Conservation (phyloP, 2,113 vertebrate species). For the Galeopterus variegatus region DNA sequence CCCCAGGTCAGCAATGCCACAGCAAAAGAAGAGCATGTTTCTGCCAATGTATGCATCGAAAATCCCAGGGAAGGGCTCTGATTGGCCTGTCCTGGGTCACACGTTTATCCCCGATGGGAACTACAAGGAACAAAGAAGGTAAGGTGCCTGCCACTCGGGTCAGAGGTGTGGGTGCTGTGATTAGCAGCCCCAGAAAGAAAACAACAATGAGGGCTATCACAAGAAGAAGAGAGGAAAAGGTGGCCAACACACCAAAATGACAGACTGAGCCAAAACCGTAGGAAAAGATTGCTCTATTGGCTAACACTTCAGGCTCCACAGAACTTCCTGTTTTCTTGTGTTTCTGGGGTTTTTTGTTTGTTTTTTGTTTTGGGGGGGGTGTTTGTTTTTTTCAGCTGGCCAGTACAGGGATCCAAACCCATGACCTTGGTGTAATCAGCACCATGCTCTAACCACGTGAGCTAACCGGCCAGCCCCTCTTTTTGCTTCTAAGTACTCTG, state of each 20-base stretch:
- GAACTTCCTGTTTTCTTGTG: neutral
- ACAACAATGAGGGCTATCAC: neutral
- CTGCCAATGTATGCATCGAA: neutral
- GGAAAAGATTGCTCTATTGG: neutral
- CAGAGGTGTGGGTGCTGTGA: neutral
- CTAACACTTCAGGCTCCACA: neutral
- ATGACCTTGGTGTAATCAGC: no score
- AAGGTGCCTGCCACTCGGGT: neutral
- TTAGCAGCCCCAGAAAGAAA: neutral
- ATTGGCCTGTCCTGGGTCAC: neutral
- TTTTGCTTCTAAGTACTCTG: neutral
- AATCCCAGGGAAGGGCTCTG: constrained; percentile 9
- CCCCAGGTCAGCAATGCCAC: neutral
- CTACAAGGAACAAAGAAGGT: neutral
- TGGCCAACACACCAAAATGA: neutral
- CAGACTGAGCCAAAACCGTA: neutral
- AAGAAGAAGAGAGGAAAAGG: neutral
- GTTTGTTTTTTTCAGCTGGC: no score
- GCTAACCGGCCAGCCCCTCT: no score
- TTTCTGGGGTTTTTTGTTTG: no score
- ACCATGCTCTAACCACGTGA: no score
- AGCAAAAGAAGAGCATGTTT: neutral
- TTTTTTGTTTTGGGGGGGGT: no score
- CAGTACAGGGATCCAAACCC: no score
- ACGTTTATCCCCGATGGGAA: neutral